Base-by-base conservation (phyloP, 1,140 invertebrate species). In the Drosophila orena region DNA sequence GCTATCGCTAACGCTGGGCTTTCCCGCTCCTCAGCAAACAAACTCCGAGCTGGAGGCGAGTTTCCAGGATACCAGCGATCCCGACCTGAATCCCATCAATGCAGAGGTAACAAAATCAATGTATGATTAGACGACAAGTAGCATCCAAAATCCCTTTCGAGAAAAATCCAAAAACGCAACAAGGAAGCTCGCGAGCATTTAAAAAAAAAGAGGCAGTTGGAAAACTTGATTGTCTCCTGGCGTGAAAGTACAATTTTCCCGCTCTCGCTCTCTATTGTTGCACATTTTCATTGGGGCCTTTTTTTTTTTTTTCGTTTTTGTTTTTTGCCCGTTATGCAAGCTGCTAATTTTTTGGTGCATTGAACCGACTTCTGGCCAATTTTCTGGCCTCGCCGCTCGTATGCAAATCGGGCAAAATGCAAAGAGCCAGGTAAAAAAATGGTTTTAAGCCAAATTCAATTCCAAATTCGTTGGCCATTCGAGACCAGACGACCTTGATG, bases 21-120 rank as follows among this genome's bases (percentile, higher is more conserved):
- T 75, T n/a, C 79, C 81, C 20, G 76, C 65, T 20, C 68, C 70
- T 8, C 69, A 75, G 24, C 34, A 74, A 11, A 20, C 15, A n/a
- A 56, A 70, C 17, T 37, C 53, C 5, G 68, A 66, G 27, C 27
- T 68, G 46, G 72, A 66, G 17, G 24, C 54, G 4, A 50, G 46
- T 0, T 38, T 79, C 37, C 76, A 86, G 58, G 77, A 84, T 35
- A 72, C 46, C 59, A 81, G 61, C 65, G 77, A 81, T 12, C 66
- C 74, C 43, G 91, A 92, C 47, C 57, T 92, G 60, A 92, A 92
- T 77, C 91, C 91, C 50, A 90, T 92, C 47, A 91, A 91, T 65
- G 70, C 78, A 22, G 81, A 92, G 91, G 90, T 92, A 91, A 91
- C 54, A 50, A 72, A 35, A 27, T n/a, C 10, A 34, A 42, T 35